A percentile compares a stretch with the other conserved stretches of the same genome.
These are phyloP conservation scores for Saccopteryx leptura DNA, from an alignment of 2,113 vertebrate genomes.

Conservation along the genomic window DNA sequence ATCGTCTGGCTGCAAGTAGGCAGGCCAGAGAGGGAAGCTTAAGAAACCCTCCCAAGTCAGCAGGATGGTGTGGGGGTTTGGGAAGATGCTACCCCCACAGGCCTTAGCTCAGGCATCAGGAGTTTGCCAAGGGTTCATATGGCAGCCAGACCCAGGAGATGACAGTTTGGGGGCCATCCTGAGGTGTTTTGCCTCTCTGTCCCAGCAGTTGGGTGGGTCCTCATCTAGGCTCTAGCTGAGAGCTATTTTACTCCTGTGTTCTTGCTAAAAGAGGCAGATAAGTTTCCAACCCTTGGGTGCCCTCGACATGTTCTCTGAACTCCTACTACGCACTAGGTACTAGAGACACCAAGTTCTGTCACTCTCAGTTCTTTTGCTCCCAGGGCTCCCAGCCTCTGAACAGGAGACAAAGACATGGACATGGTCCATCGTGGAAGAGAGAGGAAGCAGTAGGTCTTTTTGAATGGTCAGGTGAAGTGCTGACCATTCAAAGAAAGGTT, in stretches of 20 bases:
- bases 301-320: neutral
- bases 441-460: constrained; percentile 31
- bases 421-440: constrained; percentile 1
- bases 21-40: constrained; percentile 79
- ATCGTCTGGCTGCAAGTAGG: constrained; percentile 83
- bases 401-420: neutral
- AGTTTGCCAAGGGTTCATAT: constrained; percentile 35
- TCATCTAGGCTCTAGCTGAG: neutral
- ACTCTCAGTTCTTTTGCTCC: neutral
- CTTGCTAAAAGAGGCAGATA: constrained; percentile 53
- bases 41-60: constrained; percentile 81
- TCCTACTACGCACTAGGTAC: constrained; percentile 1
- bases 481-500: constrained; percentile 12
- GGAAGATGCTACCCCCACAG: constrained; percentile 24
- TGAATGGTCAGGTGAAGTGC: constrained; percentile 27
- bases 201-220: neutral
- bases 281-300: constrained; percentile 1
- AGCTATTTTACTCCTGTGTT: constrained; percentile 21
- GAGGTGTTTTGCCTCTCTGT: neutral
- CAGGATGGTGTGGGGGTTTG: constrained; percentile 56
- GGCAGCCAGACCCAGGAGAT: constrained; percentile 12
- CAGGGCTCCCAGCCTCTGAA: neutral
- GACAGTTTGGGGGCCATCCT: neutral
- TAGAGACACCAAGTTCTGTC: constrained; percentile 9
- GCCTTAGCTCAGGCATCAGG: constrained; percentile 46